Conservation (phyloP, 92 coral and sea anemone species). For the Phymanthus crucifer region DNA sequence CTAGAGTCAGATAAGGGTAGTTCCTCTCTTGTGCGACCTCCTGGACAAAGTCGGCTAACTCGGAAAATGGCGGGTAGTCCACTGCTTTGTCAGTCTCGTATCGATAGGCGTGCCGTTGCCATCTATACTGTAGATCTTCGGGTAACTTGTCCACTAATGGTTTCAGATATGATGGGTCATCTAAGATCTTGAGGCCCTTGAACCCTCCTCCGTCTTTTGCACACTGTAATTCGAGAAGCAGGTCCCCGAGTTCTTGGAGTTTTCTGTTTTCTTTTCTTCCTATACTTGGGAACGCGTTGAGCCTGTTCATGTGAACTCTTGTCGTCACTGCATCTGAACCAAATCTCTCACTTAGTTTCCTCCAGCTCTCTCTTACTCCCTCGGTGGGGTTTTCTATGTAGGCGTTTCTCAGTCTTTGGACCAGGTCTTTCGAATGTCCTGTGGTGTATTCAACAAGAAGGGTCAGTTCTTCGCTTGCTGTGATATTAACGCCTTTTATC, state of each 20-base stretch:
- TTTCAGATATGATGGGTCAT: slow-evolving; percentile 41
- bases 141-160: slow-evolving; percentile 44
- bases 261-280: not conserved
- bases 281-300: too few species aligned
- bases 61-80: slow-evolving; percentile 63
- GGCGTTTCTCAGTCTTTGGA: slow-evolving; percentile 52
- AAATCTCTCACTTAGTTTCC: slow-evolving; percentile 51
- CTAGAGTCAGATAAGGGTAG: slow-evolving; percentile 50
- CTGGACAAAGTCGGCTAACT: slow-evolving; percentile 51
- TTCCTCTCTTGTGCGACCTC: slow-evolving; percentile 45
- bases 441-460: too few species aligned
- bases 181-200: slow-evolving; percentile 54
- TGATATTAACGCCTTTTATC: slow-evolving; percentile 40
- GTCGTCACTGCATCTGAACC: slow-evolving; percentile 58
- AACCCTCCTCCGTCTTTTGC: slow-evolving; percentile 59
- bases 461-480: slow-evolving; percentile 60
- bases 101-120: slow-evolving; percentile 60
- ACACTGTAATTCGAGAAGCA: slow-evolving; percentile 55
- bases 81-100: slow-evolving; percentile 14
- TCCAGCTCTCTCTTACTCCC: slow-evolving; percentile 50
- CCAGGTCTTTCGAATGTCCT: slow-evolving; percentile 41
- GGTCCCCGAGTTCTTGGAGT: slow-evolving; percentile 57
- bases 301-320: slow-evolving; percentile 53
- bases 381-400: slow-evolving; percentile 46
- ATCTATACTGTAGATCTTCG: slow-evolving; percentile 50